These are phyloP conservation scores for Heliconius charithonia DNA, from an alignment of 2,888 invertebrate genomes.

Conservation along the genomic window DNA sequence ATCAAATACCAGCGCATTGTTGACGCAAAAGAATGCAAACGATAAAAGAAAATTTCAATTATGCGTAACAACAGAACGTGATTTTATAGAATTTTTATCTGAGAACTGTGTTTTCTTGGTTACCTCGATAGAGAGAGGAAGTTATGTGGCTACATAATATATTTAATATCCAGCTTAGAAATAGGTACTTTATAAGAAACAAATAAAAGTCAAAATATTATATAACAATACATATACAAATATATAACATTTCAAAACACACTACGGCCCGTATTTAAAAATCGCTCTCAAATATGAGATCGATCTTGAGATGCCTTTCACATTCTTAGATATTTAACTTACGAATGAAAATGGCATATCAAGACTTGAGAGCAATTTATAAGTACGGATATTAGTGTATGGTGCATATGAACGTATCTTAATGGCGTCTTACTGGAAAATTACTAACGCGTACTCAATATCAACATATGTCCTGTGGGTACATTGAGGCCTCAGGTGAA, in stretches of 20 bases:
- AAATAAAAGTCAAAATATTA: background rate
- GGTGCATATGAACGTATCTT: background rate
- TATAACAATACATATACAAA: background rate
- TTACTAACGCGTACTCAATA: conserved; percentile 33
- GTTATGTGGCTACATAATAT: background rate
- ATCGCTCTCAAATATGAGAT: too few species aligned
- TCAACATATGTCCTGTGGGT: background rate
- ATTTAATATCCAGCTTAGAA: background rate
- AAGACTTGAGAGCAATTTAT: too few species aligned
- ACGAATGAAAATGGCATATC: too few species aligned
- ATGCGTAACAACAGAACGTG: conserved; percentile 57
- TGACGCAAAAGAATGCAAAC: conserved; percentile 62
- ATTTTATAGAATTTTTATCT: conserved; percentile 78
- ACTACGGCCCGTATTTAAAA: too few species aligned
- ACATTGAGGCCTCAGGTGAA: conserved; percentile 17
- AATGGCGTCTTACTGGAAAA: conserved; percentile 8
- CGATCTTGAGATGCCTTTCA: too few species aligned
- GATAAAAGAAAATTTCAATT: conserved; percentile 63
- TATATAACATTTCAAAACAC: too few species aligned
- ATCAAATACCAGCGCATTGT: conserved; percentile 71
- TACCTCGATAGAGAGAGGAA: conserved; percentile 12
- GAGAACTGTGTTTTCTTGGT: conserved; percentile 44
- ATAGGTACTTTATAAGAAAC: background rate
- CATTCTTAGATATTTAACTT: too few species aligned
- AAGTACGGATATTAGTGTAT: background rate